phyloP scores from a whole-genome alignment of 2,113 vertebrate species.

The Protomyctophum bolini region DNA sequence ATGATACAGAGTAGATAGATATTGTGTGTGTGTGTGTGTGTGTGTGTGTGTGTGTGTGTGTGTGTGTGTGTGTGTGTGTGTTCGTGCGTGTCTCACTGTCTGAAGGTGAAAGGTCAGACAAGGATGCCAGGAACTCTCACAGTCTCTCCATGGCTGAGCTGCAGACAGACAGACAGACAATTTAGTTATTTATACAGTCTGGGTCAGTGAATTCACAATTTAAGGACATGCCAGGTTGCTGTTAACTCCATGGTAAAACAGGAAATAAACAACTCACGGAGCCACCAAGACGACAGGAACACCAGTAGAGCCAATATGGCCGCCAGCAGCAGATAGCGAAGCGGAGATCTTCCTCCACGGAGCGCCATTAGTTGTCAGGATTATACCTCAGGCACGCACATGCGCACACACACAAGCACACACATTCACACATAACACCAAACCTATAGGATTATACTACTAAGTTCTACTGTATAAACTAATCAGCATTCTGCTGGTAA shows the following conservation, averaged over 20 bases:
- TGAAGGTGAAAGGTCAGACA: conserved; percentile 34
- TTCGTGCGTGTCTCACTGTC: conserved; percentile 31
- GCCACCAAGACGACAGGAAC: conserved; percentile 58
- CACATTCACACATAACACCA: no score
- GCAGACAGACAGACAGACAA: neutral
- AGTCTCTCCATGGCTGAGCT: conserved; percentile 52
- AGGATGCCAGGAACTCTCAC: conserved; percentile 52
- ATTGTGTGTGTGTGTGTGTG: neutral
- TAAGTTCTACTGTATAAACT: no score
- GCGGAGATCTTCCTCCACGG: conserved; percentile 24
- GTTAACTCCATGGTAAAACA: no score
- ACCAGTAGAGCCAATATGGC: conserved; percentile 59
- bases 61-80: conserved; percentile 1
- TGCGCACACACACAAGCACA: neutral
- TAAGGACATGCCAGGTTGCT: no score
- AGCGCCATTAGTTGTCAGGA: conserved; percentile 36
- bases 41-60: neutral
- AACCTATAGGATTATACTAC: no score
- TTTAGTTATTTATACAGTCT: no score
- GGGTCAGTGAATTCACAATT: no score
- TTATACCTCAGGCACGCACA: neutral
- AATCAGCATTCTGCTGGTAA: no score
- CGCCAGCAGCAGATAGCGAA: conserved; percentile 43
- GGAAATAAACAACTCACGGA: conserved; percentile 47
- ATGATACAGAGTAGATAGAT: neutral